Percentiles rank a stretch among this genome's conserved stretches.
phyloP scores from a whole-genome alignment of 2,888 invertebrate species.

The Thereva nobilitata region DNA sequence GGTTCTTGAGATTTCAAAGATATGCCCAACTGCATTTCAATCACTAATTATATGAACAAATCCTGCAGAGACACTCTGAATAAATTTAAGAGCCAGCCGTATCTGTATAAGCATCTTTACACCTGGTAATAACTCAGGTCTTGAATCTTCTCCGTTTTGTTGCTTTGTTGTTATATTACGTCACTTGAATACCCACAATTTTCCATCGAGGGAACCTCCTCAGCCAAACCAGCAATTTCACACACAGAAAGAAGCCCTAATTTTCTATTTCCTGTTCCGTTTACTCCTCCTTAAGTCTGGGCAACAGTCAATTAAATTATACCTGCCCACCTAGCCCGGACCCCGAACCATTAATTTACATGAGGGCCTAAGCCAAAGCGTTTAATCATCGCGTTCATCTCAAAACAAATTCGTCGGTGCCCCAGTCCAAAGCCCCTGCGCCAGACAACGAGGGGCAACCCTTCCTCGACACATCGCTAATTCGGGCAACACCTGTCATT shows the following conservation, averaged over 20 bases:
- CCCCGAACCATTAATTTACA: conserved; percentile 2
- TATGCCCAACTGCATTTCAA: no score
- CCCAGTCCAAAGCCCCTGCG: conserved; percentile 6
- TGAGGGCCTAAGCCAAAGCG: conserved; percentile 2
- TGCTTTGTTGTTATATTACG: no score
- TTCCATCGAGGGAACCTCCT: not conserved
- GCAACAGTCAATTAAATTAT: conserved; percentile 27
- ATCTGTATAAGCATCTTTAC: no score
- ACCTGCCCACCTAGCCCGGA: conserved; percentile 12
- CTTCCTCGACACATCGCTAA: conserved; percentile 15
- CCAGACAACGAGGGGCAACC: conserved; percentile 12
- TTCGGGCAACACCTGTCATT: conserved; percentile 33
- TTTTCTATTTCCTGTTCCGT: conserved; percentile 27
- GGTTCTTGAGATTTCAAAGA: no score
- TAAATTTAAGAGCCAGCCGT: no score
- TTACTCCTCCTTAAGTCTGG: conserved; percentile 23
- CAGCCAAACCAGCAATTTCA: conserved; percentile 19
- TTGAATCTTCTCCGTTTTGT: no score
- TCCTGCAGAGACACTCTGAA: no score
- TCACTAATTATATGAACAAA: no score
- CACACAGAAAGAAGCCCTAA: not conserved
- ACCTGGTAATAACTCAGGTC: no score
- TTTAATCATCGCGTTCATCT: conserved; percentile 6
- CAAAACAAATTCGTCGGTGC: conserved; percentile 1
- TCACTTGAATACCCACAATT: no score